Percentiles rank a stretch among this genome's conserved stretches.
Evolutionary conservation across 1,140 invertebrate species (phyloP).

Genomic region (Caenorhabditis briggsae): DNA sequence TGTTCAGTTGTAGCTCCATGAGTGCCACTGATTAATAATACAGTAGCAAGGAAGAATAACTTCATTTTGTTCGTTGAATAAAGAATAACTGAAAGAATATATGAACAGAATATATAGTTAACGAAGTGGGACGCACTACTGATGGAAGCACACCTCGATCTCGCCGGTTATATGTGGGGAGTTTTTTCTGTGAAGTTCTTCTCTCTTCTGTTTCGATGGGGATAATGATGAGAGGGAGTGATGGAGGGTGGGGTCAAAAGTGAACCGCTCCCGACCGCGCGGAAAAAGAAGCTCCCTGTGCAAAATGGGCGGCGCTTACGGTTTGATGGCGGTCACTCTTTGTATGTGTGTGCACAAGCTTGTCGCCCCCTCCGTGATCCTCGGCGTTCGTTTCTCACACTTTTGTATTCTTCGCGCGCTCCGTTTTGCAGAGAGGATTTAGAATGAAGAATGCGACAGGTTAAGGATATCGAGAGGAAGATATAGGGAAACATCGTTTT

Average conservation of each 20-base stretch:
- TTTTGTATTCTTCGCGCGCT: neutral
- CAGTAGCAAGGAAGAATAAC: slow-evolving; percentile 17
- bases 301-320: slow-evolving; percentile 9
- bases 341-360: slow-evolving; percentile 53
- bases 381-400: slow-evolving; percentile 47
- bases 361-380: slow-evolving; percentile 22
- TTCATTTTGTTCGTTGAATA: neutral
- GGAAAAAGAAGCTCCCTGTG: slow-evolving; percentile 35
- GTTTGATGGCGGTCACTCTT: slow-evolving; percentile 5
- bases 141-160: neutral
- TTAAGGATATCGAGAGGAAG: neutral
- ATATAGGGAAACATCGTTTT: too few species aligned
- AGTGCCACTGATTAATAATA: slow-evolving; percentile 4
- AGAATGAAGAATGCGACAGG: neutral
- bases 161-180: slow-evolving; percentile 8
- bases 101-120: neutral
- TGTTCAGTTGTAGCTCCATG: slow-evolving; percentile 71
- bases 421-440: neutral
- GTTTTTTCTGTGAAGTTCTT: neutral
- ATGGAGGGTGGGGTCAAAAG: slow-evolving; percentile 25
- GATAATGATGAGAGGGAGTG: neutral
- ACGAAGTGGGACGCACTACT: neutral
- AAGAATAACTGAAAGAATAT: neutral
- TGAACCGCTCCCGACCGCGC: neutral
- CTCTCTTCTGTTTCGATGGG: slow-evolving; percentile 5